These are phyloP conservation scores for Pluvialis apricaria DNA, from an alignment of 2,113 vertebrate genomes.

Conservation along the genomic window DNA sequence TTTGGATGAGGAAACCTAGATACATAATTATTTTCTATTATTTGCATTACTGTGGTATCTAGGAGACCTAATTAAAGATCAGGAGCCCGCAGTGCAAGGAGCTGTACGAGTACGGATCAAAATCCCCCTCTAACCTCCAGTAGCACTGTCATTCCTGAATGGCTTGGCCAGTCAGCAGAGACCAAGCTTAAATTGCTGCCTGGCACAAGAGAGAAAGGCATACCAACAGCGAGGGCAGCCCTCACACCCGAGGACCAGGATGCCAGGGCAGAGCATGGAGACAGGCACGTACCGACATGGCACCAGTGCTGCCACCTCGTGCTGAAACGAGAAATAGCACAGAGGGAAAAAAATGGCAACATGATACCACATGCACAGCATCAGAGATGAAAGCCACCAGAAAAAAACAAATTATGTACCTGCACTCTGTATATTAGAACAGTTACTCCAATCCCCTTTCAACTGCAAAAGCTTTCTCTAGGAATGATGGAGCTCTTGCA, in stretches of 20 bases:
- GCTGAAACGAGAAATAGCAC: background rate
- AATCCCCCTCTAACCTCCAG: background rate
- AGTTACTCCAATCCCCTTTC: background rate
- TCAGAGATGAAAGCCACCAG: background rate
- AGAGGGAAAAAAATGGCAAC: background rate
- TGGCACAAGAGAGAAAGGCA: background rate
- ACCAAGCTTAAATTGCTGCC: background rate
- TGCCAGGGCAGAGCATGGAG: background rate
- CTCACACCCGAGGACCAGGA: background rate
- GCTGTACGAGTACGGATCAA: background rate
- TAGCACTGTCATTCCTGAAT: background rate
- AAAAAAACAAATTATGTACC: background rate
- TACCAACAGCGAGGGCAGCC: background rate
- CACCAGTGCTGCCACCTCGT: slow-evolving; percentile 55
- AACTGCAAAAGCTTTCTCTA: background rate
- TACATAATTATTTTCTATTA: background rate
- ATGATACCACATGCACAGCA: background rate
- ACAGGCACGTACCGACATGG: background rate
- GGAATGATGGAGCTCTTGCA: background rate
- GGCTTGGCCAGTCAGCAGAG: background rate
- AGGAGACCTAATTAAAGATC: slow-evolving; percentile 3
- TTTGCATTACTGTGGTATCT: background rate
- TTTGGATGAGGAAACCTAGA: background rate
- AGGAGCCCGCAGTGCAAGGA: background rate
- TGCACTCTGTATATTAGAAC: background rate